Evolutionary conservation across 2,888 invertebrate genomes (phyloP).

Genomic region (Acanthoscelides obtectus): DNA sequence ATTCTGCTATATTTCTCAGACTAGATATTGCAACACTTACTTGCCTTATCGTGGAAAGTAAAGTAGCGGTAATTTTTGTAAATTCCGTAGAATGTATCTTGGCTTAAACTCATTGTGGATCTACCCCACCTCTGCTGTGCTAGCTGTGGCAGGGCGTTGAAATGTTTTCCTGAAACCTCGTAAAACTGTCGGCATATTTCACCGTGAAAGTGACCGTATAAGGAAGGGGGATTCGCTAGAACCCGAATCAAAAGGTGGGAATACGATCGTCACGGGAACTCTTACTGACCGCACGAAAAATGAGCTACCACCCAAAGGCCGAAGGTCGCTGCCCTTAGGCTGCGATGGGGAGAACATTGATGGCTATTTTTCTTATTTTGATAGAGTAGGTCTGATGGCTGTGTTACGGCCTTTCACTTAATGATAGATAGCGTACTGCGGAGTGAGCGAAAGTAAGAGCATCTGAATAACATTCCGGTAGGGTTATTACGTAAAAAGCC

Average conservation of each 20-base stretch:
- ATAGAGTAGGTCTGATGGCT: not conserved
- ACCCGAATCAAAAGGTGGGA: constrained; percentile 12
- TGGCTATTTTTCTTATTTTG: not conserved
- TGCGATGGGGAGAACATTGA: not conserved
- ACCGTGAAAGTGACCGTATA: not conserved
- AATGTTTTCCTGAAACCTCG: not conserved
- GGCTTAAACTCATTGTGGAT: not conserved
- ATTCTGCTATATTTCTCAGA: no score
- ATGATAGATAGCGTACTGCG: no score
- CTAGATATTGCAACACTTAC: no score
- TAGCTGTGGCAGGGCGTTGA: not conserved
- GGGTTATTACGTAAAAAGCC: no score
- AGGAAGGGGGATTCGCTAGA: not conserved
- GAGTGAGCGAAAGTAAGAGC: no score
- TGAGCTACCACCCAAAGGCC: constrained; percentile 13
- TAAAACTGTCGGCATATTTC: not conserved
- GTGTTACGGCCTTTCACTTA: not conserved
- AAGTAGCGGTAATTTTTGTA: no score
- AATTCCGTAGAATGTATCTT: no score
- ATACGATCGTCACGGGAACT: constrained; percentile 37
- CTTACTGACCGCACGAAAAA: constrained; percentile 35
- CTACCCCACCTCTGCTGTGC: not conserved
- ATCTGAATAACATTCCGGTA: no score
- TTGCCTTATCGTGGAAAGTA: no score
- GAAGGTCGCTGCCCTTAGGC: constrained; percentile 5